Evolutionary conservation across 2,113 vertebrate species (phyloP).

Genomic region (Hyla sarda): DNA sequence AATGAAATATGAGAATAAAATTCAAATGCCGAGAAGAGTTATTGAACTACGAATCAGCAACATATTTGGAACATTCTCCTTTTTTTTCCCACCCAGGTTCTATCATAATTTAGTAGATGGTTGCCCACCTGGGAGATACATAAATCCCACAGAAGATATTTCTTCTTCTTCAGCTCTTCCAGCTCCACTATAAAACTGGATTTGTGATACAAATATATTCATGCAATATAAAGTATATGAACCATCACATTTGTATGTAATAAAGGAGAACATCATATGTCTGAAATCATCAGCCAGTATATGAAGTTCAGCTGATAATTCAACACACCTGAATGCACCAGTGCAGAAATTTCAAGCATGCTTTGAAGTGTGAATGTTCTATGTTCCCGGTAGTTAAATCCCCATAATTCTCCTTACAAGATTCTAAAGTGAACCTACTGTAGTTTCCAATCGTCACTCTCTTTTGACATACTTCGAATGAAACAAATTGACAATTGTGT

Average conservation of each 20-base stretch:
- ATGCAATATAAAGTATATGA: background rate
- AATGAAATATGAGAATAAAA: background rate
- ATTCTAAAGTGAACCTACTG: background rate
- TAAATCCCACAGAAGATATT: background rate
- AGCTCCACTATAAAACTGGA: background rate
- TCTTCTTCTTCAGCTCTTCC: background rate
- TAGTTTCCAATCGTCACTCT: background rate
- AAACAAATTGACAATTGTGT: slow-evolving; percentile 13
- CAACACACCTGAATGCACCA: background rate
- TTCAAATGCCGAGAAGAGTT: background rate
- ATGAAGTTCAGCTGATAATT: background rate
- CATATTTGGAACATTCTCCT: background rate
- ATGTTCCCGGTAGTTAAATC: background rate
- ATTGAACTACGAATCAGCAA: background rate
- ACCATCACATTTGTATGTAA: background rate
- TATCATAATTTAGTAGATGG: background rate
- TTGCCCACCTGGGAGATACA: background rate
- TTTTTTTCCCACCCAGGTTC: background rate
- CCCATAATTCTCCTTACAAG: background rate
- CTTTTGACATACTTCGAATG: background rate
- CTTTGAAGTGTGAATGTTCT: slow-evolving; percentile 8
- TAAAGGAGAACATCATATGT: background rate
- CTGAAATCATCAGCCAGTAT: background rate
- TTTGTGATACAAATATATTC: background rate
- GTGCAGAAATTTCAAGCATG: slow-evolving; percentile 8